These are phyloP conservation scores for Hydractinia symbiolongicarpus DNA, from an alignment of 30 jellyfish, hydroid and myxozoan species.

Conservation along the genomic window DNA sequence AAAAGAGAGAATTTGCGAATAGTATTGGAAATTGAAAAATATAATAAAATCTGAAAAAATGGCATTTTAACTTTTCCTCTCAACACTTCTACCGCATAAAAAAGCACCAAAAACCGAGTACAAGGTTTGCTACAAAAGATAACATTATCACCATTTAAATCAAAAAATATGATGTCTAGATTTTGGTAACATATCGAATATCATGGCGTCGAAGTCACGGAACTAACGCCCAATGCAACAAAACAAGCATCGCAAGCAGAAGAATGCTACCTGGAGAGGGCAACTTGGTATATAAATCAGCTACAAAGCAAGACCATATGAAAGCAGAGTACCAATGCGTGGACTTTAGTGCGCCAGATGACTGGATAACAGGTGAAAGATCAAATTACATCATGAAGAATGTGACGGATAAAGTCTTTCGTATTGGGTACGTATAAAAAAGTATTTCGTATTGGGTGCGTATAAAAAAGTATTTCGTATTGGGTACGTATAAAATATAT, in stretches of 20 bases:
- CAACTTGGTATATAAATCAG: not conserved
- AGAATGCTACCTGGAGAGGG: conserved; percentile 3
- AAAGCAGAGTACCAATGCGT: not conserved
- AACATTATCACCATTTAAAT: too few relatives aligned
- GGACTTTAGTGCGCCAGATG: not conserved
- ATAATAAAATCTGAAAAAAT: too few relatives aligned
- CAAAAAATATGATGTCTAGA: not conserved
- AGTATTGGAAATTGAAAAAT: too few relatives aligned
- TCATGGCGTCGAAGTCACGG: conserved; percentile 13
- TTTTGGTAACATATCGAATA: conserved; percentile 6
- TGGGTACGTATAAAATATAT: not conserved
- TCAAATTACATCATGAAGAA: not conserved
- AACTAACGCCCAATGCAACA: not conserved
- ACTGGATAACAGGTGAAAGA: conserved; percentile 12
- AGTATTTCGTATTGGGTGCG: not conserved
- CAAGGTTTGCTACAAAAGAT: too few relatives aligned
- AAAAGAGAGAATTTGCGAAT: too few relatives aligned
- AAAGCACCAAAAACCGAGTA: too few relatives aligned
- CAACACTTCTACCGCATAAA: too few relatives aligned
- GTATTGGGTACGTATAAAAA: not conserved
- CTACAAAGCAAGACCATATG: not conserved
- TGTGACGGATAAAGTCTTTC: not conserved
- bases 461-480: not conserved
- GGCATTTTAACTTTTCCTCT: too few relatives aligned
- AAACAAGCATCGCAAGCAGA: not conserved